phyloP scores from a whole-genome alignment of 2,888 invertebrate genomes.

The Entomobrya proxima region DNA sequence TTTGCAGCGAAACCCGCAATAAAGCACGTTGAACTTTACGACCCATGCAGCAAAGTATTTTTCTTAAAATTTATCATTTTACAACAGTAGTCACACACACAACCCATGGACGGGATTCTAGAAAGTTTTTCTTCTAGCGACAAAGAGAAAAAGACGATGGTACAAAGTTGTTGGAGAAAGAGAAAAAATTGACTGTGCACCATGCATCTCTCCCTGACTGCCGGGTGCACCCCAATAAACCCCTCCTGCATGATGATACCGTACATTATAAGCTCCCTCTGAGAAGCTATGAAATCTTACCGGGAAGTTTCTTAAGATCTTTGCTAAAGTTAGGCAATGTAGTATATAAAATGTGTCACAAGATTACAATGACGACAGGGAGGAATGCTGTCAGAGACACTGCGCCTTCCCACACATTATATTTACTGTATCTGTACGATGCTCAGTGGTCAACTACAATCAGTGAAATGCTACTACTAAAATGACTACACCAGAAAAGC shows the following conservation, averaged over 20 bases:
- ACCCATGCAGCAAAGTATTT: slow-evolving; percentile 10
- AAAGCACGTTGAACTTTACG: slow-evolving; percentile 10
- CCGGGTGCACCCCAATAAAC: slow-evolving; percentile 17
- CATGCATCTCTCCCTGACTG: neutral
- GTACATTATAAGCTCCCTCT: neutral
- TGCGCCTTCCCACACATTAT: slow-evolving; percentile 15
- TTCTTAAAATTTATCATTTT: slow-evolving; percentile 40
- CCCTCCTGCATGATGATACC: neutral
- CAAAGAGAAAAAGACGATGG: too few relatives aligned
- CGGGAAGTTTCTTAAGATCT: slow-evolving; percentile 14
- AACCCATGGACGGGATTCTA: neutral
- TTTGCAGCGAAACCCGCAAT: neutral
- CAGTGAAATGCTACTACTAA: too few relatives aligned
- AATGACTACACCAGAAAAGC: too few relatives aligned
- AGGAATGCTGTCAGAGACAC: slow-evolving; percentile 42
- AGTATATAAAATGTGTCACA: slow-evolving; percentile 63
- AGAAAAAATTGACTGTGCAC: neutral
- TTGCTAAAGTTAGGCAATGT: slow-evolving; percentile 33
- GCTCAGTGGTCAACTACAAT: neutral
- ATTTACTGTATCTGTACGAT: slow-evolving; percentile 15
- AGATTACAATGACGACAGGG: slow-evolving; percentile 49
- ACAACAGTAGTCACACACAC: neutral
- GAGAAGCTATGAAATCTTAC: neutral
- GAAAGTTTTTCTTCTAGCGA: neutral
- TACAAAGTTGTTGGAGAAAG: neutral